A percentile compares a stretch with the other conserved stretches of the same genome.
Evolutionary conservation across 1,140 invertebrate species (phyloP).

Genomic region (Ruditapes philippinarum): DNA sequence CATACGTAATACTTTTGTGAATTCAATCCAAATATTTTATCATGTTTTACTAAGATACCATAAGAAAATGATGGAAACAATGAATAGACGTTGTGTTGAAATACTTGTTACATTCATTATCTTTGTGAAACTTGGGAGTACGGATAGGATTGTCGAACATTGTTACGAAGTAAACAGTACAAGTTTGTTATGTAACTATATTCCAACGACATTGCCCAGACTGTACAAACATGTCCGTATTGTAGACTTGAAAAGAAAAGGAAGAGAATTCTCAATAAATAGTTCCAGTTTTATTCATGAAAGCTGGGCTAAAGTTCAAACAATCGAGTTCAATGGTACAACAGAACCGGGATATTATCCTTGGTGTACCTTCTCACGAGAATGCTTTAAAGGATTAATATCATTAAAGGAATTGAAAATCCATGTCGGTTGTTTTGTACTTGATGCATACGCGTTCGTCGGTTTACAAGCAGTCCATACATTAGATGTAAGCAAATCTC

Average conservation of each 20-base stretch:
- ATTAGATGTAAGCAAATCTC: not conserved
- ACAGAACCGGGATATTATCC: not conserved
- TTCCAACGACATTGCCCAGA: not conserved
- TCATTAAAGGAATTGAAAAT: not conserved
- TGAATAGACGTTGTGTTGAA: too few relatives aligned
- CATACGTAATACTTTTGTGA: too few relatives aligned
- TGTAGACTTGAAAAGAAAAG: not conserved
- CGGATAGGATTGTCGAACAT: too few relatives aligned
- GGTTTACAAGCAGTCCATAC: not conserved
- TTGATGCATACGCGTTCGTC: not conserved
- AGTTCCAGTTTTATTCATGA: not conserved
- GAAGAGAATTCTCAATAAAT: not conserved
- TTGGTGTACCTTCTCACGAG: not conserved
- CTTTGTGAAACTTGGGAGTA: too few relatives aligned
- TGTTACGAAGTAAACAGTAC: not conserved
- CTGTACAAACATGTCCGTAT: not conserved
- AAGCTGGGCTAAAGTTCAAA: not conserved
- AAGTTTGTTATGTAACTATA: not conserved
- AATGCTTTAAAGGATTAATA: not conserved
- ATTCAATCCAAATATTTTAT: too few relatives aligned
- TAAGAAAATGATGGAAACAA: too few relatives aligned
- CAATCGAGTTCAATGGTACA: not conserved
- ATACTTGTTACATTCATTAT: too few relatives aligned
- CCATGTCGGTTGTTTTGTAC: not conserved
- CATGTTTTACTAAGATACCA: too few relatives aligned